Evolutionary conservation across 2,888 invertebrate genomes (phyloP).

Genomic region (Drosophila buzzatii): DNA sequence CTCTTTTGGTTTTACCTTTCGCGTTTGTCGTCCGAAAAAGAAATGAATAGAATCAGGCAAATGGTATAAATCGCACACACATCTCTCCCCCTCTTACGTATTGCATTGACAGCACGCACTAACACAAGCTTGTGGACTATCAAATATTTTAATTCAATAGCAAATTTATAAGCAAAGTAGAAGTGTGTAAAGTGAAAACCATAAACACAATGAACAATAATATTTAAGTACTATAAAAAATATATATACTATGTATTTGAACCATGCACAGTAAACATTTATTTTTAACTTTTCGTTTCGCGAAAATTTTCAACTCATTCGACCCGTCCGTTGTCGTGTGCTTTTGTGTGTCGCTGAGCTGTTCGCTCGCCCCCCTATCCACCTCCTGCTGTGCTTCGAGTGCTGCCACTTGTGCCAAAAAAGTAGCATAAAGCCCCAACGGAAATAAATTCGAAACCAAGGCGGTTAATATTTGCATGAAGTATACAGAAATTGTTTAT

Average conservation of each 20-base stretch:
- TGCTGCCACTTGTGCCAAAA: conserved; percentile 55
- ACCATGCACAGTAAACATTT: conserved; percentile 76
- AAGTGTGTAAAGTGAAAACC: conserved; percentile 22
- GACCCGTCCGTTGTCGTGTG: conserved; percentile 71
- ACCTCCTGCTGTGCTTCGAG: conserved; percentile 37
- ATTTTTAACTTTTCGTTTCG: conserved; percentile 79
- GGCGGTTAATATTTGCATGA: background rate
- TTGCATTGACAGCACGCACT: conserved; percentile 47
- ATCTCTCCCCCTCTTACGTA: conserved; percentile 26
- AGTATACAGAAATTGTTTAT: conserved; percentile 44
- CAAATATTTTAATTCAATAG: conserved; percentile 67
- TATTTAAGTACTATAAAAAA: conserved; percentile 41
- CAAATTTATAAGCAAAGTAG: conserved; percentile 20
- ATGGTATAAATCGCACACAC: conserved; percentile 54
- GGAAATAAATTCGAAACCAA: background rate
- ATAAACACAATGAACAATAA: conserved; percentile 44
- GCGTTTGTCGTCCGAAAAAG: conserved; percentile 57
- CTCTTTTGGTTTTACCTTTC: conserved; percentile 67
- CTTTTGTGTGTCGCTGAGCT: conserved; percentile 65
- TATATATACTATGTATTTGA: conserved; percentile 50
- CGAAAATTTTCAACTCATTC: conserved; percentile 78
- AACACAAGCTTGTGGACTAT: conserved; percentile 54
- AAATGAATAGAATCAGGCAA: conserved; percentile 60
- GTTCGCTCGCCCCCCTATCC: conserved; percentile 21
- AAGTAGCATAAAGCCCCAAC: conserved; percentile 13